A percentile compares a stretch with the other conserved stretches of the same genome.
Conservation (phyloP, 2,888 invertebrate genomes). For the Tenodera sinensis region DNA sequence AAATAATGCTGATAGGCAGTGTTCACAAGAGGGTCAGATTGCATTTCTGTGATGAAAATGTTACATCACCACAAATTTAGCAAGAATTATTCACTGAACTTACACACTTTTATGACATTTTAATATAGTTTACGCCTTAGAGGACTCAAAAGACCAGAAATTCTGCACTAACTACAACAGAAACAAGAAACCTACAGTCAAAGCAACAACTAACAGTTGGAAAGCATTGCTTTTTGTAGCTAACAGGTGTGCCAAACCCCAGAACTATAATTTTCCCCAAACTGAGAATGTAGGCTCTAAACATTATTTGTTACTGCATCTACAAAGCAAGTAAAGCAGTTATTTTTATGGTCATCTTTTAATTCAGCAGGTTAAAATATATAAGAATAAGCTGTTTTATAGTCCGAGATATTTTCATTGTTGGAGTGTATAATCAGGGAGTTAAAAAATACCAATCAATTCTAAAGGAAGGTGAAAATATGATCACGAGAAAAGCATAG, state of each 20-base stretch:
- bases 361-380: not conserved
- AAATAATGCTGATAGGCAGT: not conserved
- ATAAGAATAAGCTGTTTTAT: not conserved
- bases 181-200: no score
- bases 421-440: no score
- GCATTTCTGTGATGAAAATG: not conserved
- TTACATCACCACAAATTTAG: not conserved
- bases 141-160: no score
- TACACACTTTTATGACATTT: no score
- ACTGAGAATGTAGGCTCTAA: not conserved
- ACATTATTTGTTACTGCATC: not conserved
- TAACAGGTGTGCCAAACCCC: not conserved
- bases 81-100: not conserved
- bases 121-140: no score
- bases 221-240: not conserved
- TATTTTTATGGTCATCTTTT: not conserved
- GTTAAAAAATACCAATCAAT: no score
- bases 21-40: slow-evolving; percentile 4
- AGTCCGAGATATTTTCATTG: not conserved
- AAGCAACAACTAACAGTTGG: no score
- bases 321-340: not conserved
- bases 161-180: no score
- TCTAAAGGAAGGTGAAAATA: no score
- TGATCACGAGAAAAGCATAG: no score
- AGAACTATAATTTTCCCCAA: not conserved